phyloP scores from a whole-genome alignment of 2,888 invertebrate species.

The Megamerina dolium region DNA sequence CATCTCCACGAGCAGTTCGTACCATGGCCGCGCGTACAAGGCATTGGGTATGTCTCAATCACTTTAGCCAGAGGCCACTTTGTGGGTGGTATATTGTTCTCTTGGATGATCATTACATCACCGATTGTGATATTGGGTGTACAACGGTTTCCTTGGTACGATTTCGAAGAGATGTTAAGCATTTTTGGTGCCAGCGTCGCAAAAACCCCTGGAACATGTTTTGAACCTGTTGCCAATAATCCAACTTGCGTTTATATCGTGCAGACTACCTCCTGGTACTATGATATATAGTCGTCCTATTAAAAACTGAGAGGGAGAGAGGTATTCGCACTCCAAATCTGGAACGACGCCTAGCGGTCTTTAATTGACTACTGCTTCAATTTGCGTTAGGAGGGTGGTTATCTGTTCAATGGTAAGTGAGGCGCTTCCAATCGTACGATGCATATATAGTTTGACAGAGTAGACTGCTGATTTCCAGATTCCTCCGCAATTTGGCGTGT shows the following conservation, averaged over 20 bases:
- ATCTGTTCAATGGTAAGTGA: no score
- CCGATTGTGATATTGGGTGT: background rate
- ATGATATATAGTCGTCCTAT: no score
- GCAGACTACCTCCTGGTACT: constrained; percentile 11
- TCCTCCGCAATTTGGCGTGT: constrained; percentile 17
- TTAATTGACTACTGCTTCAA: no score
- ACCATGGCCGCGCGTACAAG: no score
- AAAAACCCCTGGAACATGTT: constrained; percentile 17
- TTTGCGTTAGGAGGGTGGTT: no score
- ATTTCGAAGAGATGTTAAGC: constrained; percentile 12
- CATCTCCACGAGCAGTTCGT: no score
- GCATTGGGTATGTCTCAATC: no score
- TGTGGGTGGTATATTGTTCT: no score
- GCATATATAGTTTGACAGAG: constrained; percentile 18
- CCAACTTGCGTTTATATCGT: constrained; percentile 6
- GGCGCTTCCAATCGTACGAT: constrained; percentile 16
- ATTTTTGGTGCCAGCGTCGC: constrained; percentile 8
- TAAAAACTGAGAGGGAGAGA: no score
- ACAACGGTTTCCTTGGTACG: constrained; percentile 5
- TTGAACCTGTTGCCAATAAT: constrained; percentile 17
- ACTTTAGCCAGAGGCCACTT: no score
- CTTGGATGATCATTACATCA: constrained; percentile 2
- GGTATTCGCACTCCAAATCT: no score
- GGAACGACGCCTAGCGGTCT: no score
- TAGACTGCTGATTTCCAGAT: constrained; percentile 18